phyloP scores from a whole-genome alignment of 2,797 vertebrate genomes.

The Peromyscus eremicus region DNA sequence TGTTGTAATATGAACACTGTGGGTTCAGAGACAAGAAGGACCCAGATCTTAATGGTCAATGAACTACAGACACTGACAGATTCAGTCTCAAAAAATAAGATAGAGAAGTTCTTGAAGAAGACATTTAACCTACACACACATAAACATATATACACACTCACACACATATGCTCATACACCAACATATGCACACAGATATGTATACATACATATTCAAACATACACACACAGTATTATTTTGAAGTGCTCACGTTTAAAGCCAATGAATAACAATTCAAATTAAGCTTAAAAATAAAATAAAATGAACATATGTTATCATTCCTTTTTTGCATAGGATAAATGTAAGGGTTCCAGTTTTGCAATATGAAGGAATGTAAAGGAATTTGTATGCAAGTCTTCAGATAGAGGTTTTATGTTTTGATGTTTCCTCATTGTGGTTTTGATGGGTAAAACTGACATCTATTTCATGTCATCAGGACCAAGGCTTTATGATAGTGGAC shows the following conservation, averaged over 20 bases:
- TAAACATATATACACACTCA: neutral
- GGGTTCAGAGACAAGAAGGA: neutral
- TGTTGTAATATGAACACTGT: neutral
- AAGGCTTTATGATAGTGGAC: neutral
- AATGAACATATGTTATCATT: neutral
- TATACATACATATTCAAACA: neutral
- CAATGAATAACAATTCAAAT: neutral
- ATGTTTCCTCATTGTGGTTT: neutral
- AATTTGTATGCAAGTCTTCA: neutral
- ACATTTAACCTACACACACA: neutral
- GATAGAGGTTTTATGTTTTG: neutral
- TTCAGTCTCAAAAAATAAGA: neutral
- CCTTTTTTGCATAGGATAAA: neutral
- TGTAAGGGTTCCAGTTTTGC: neutral
- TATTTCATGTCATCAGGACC: neutral
- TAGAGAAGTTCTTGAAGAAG: neutral
- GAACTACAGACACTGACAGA: neutral
- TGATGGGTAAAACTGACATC: accelerated
- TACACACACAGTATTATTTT: neutral
- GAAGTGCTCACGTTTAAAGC: conserved; percentile 2
- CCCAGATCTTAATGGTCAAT: neutral
- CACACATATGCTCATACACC: neutral
- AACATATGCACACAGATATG: no score
- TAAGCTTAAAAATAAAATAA: neutral
- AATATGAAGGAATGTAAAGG: neutral